Percentiles rank a stretch among this genome's conserved stretches.
These are phyloP conservation scores for Ageneiosus marmoratus DNA, from an alignment of 2,113 vertebrate genomes.

Conservation along the genomic window DNA sequence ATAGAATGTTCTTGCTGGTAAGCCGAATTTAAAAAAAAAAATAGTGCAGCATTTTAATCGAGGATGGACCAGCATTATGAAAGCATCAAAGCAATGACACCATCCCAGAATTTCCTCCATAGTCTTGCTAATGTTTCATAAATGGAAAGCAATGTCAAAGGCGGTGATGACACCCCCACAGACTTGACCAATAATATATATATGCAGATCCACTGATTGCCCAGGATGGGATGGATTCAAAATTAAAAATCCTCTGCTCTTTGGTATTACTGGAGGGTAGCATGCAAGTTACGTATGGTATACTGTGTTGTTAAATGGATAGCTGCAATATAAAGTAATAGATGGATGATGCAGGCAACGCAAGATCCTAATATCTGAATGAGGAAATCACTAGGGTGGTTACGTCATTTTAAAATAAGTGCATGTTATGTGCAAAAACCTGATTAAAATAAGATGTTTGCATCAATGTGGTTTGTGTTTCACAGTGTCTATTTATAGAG, in stretches of 20 bases:
- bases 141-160: slow-evolving; percentile 74
- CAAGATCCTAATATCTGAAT: background rate
- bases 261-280: background rate
- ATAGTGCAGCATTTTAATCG: slow-evolving; percentile 5
- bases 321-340: slow-evolving; percentile 15
- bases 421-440: background rate
- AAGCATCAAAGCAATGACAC: slow-evolving; percentile 49
- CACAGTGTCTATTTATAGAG: no score
- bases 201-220: background rate
- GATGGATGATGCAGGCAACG: slow-evolving; percentile 13
- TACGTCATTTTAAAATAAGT: background rate
- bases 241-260: slow-evolving; percentile 2
- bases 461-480: background rate
- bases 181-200: slow-evolving; percentile 3
- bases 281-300: background rate
- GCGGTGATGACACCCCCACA: slow-evolving; percentile 66
- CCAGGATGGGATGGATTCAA: background rate
- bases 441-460: background rate
- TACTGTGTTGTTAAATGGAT: background rate
- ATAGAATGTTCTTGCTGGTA: background rate
- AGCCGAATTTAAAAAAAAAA: slow-evolving; percentile 17
- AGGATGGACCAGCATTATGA: slow-evolving; percentile 42
- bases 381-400: background rate
- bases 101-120: background rate
- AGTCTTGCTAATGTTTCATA: slow-evolving; percentile 66